Evolutionary conservation across 2,797 vertebrate species (phyloP), one percentile per base, ranked within the genome.

Genomic region (Phataginus tricuspis): DNA sequence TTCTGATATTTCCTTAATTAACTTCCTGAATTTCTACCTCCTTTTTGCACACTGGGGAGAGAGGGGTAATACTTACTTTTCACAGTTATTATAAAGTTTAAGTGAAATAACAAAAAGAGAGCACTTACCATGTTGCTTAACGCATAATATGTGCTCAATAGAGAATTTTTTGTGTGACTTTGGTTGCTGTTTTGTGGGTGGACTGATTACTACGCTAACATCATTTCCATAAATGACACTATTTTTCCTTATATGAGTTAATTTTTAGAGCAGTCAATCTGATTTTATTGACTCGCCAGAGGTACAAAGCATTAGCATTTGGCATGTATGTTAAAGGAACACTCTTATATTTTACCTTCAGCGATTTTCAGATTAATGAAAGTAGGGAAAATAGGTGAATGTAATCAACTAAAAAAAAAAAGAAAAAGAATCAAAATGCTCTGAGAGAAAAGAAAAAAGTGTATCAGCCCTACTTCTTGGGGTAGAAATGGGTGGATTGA

Each of bases 201-300:
- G 8, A 29, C 16, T 84, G 23, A 91, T 82, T 15, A 42, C 19
- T 59, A 92, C 4, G 19, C 2, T 39, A 84, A 69, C 3, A 45
- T 64, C 29, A 45, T 95, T 88, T 53, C 23, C 15, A 31, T 45
- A 71, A 90, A 64, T 55, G 4, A 89, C 57, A 49, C 6, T 57
- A 79, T 78, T 85, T 92, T 94, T 89, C 9, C 45, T 68, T 64
- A 18, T 27, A 21, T 10, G 27, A 79, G 37, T 91, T 34, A 18
- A 86, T 64, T 53, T 79, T 95, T 92, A n/a, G 13, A 87, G 69
- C 55, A 53, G 4, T 29, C 66, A 80, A 5, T 71, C 37, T 82
- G 18, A 66, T 49, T 82, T 92, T 80, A 86, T 78, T 53, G 29
- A 83, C 25, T 88, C 6, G 37, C 3, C 57, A 21, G 16, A 61